Conservation (phyloP, 2,888 invertebrate species). For the Plebejus anna region DNA sequence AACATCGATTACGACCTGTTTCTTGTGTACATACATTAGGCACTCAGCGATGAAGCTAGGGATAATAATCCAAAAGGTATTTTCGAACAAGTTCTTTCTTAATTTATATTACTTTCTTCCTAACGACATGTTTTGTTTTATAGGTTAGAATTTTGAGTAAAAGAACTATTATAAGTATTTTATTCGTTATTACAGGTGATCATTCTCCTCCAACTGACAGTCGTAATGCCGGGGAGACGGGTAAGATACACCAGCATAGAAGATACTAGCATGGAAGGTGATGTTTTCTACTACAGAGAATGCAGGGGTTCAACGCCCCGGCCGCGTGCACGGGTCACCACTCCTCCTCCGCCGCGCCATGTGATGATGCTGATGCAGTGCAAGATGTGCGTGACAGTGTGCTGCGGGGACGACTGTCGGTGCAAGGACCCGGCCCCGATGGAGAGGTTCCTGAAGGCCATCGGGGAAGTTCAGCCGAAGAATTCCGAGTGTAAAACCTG, state of each 20-base stretch:
- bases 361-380: constrained; percentile 34
- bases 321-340: neutral
- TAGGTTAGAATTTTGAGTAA: too few species aligned
- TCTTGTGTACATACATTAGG: neutral
- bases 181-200: constrained; percentile 49
- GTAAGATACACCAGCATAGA: constrained; percentile 34
- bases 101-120: too few species aligned
- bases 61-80: neutral
- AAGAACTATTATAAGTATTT: neutral
- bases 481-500: neutral
- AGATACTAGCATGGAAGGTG: constrained; percentile 50
- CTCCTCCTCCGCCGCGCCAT: neutral
- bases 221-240: constrained; percentile 43
- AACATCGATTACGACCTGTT: neutral
- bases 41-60: neutral
- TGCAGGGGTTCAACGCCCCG: constrained; percentile 42
- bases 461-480: neutral
- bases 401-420: constrained; percentile 52
- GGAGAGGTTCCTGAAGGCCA: neutral
- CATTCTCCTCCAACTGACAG: constrained; percentile 47
- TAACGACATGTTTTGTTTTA: neutral
- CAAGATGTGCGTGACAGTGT: constrained; percentile 65
- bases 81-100: neutral
- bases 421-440: constrained; percentile 37
- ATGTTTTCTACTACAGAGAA: constrained; percentile 64